These are phyloP conservation scores for Cantharis rustica DNA, from an alignment of 2,888 invertebrate species.

Conservation along the genomic window DNA sequence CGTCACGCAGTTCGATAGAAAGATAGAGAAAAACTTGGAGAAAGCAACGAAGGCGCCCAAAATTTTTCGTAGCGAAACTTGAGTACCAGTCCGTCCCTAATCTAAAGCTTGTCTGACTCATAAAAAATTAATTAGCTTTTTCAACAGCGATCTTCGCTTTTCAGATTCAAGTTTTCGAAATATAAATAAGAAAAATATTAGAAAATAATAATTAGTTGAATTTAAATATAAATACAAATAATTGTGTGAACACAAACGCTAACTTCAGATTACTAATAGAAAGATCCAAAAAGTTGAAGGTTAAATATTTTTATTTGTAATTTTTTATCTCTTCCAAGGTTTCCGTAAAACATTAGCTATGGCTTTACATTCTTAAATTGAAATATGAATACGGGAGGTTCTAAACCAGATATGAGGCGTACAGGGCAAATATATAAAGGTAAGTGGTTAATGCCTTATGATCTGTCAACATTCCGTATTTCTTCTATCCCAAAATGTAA, in stretches of 20 bases:
- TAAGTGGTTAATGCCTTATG: slow-evolving; percentile 43
- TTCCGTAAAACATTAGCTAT: neutral
- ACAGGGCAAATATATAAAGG: slow-evolving; percentile 64
- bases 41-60: too few species aligned
- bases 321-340: neutral
- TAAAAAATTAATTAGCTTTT: too few species aligned
- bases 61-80: too few species aligned
- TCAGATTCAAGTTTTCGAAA: too few species aligned
- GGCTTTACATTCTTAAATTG: neutral
- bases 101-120: too few species aligned
- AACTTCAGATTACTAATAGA: neutral
- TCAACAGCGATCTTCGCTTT: too few species aligned
- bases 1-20: too few species aligned
- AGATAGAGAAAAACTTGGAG: too few species aligned
- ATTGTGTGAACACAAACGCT: neutral
- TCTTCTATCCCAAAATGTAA: neutral
- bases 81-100: too few species aligned
- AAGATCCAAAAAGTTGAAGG: neutral
- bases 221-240: neutral
- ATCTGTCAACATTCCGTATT: neutral
- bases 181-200: too few species aligned
- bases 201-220: neutral
- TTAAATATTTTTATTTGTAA: neutral
- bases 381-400: slow-evolving; percentile 37
- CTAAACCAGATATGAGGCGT: slow-evolving; percentile 59